Conservation (phyloP, 2,797 vertebrate genomes). For the Cynopterus sphinx region DNA sequence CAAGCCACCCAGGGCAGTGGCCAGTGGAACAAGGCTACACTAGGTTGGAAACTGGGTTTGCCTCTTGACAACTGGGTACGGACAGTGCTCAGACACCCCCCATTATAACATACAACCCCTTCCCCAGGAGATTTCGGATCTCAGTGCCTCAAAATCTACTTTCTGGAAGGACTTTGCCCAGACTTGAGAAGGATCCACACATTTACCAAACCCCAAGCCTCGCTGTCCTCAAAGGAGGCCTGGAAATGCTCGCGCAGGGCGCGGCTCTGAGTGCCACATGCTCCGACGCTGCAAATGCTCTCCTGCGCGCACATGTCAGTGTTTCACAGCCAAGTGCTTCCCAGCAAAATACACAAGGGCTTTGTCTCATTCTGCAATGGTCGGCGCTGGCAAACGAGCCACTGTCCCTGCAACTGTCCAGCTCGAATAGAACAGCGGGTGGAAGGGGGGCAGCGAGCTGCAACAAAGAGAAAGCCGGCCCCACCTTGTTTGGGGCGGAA, state of each 20-base stretch:
- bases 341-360: background rate
- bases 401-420: background rate
- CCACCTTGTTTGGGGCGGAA: background rate
- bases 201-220: background rate
- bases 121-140: background rate
- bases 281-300: background rate
- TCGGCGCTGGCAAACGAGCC: background rate
- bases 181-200: background rate
- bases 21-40: fast-evolving
- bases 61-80: background rate
- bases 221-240: background rate
- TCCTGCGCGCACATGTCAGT: background rate
- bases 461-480: background rate
- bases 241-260: background rate
- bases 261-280: fast-evolving
- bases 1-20: background rate
- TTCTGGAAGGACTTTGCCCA: background rate
- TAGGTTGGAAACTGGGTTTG: background rate
- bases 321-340: conserved; percentile 1
- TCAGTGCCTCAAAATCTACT: background rate
- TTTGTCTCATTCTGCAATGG: conserved; percentile 7
- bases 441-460: background rate
- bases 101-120: background rate
- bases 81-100: background rate
- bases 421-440: background rate